Percentiles rank a stretch among this genome's conserved stretches.
Conservation (phyloP, 2,113 vertebrate species). For the Leiothrix lutea region DNA sequence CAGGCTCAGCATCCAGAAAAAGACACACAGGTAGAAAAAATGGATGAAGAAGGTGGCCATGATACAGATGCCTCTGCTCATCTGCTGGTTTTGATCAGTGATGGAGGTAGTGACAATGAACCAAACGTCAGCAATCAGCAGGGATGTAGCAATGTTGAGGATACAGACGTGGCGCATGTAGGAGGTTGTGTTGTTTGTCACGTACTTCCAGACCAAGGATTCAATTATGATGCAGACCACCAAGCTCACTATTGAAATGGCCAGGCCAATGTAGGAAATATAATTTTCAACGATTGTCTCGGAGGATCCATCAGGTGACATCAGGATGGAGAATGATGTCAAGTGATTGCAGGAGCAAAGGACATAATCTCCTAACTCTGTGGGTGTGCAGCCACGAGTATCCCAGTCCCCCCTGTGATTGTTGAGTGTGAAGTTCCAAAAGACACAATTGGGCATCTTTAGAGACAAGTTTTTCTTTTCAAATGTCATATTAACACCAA, state of each 20-base stretch:
- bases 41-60: conserved; percentile 80
- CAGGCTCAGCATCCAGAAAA: conserved; percentile 93
- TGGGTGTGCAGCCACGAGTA: conserved; percentile 46
- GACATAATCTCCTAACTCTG: neutral
- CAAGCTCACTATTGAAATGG: conserved; percentile 81
- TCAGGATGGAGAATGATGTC: conserved; percentile 86
- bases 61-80: conserved; percentile 59
- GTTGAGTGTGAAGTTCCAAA: conserved; percentile 74
- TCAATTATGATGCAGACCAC: conserved; percentile 79
- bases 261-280: conserved; percentile 78
- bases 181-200: conserved; percentile 84
- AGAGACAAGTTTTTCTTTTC: neutral
- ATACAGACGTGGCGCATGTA: conserved; percentile 86
- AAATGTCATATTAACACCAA: conserved; percentile 75
- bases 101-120: conserved; percentile 72
- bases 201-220: conserved; percentile 80
- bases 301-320: conserved; percentile 59
- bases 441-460: conserved; percentile 69
- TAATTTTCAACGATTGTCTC: neutral
- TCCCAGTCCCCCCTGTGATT: conserved; percentile 55
- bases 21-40: conserved; percentile 87
- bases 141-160: conserved; percentile 81
- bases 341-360: conserved; percentile 81
- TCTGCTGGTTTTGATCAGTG: neutral
- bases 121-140: conserved; percentile 80